These are phyloP conservation scores for Coregonus clupeaformis DNA, from an alignment of 2,113 vertebrate species.

Conservation along the genomic window DNA sequence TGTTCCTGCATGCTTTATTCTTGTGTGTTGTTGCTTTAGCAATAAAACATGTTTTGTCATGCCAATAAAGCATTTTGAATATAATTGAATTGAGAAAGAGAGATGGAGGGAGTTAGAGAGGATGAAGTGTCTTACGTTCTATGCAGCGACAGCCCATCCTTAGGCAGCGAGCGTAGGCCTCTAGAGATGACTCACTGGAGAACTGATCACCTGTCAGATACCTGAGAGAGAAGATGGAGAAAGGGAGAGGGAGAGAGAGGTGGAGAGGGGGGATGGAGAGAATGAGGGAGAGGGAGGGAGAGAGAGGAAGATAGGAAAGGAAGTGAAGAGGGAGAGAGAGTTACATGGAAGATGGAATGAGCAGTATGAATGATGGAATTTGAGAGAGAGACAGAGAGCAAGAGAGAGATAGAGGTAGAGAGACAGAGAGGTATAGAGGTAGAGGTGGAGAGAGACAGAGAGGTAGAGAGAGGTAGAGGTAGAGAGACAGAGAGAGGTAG, in stretches of 20 bases:
- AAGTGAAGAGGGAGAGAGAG: neutral
- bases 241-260: neutral
- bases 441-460: neutral
- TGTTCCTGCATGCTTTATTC: too few species aligned
- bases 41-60: too few species aligned
- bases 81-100: neutral
- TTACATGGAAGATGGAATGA: too few species aligned
- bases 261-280: too few species aligned
- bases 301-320: too few species aligned
- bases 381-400: neutral
- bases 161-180: constrained; percentile 83
- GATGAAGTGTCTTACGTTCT: constrained; percentile 63
- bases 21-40: too few species aligned
- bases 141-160: constrained; percentile 88
- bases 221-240: constrained; percentile 49
- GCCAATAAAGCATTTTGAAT: too few species aligned
- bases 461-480: neutral
- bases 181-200: constrained; percentile 85
- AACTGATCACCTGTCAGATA: constrained; percentile 89
- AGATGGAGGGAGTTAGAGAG: neutral
- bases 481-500: neutral
- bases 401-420: neutral
- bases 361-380: too few species aligned
- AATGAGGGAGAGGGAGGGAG: neutral
- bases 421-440: constrained; percentile 5